Base-by-base conservation (phyloP, 2,888 invertebrate species). In the Clivina fossor region DNA sequence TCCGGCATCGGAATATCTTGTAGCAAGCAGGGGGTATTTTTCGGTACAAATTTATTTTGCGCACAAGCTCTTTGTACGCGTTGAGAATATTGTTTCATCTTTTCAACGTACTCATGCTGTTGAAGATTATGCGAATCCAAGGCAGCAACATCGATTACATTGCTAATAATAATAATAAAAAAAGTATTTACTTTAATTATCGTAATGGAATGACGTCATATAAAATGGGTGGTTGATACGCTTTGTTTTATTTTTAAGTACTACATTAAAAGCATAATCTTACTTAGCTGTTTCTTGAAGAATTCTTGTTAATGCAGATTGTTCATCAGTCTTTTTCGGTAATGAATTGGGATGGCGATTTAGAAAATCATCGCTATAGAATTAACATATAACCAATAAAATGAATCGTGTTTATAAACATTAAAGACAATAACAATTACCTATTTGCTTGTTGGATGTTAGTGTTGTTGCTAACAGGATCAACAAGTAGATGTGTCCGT, bases 91-190 rank as follows among this genome's bases (percentile, higher is more conserved):
- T 84, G 77, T 63, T 85, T 84, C 62, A 88, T 85, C 60, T 90
- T 80, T 67, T 94, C 93, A 66, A 86, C 81, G 73, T 90, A 93
- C 71, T 93, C 94, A 67, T 90, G 88, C 63, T 91, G 90, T 66
- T 94, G 93, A 56, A 94, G 77, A 65, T 88, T 87, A 71, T 92
- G 92, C 7, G 90, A 86, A 60, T 93, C 93, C 63, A 93, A 79
- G 2, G 93, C 91, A 46, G 91, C 89, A n/a, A 94, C 93, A 77
- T 94, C 94, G 67, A 94, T 94, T 57, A 94, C 92, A 76, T 93
- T 92, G 57, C 93, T 93, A 74, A 5, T 76, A 74, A 60, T 24
- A 54, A 32, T 19, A 65, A 41, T 26, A n/a, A 61, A 48, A 57
- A 55, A 49, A 56, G 44, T 38, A 26, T 35, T 38, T 60, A 11